Percentiles rank a stretch among this genome's conserved stretches.
These are phyloP conservation scores for Edolisoma coerulescens DNA, from an alignment of 2,113 vertebrate species.

Conservation along the genomic window DNA sequence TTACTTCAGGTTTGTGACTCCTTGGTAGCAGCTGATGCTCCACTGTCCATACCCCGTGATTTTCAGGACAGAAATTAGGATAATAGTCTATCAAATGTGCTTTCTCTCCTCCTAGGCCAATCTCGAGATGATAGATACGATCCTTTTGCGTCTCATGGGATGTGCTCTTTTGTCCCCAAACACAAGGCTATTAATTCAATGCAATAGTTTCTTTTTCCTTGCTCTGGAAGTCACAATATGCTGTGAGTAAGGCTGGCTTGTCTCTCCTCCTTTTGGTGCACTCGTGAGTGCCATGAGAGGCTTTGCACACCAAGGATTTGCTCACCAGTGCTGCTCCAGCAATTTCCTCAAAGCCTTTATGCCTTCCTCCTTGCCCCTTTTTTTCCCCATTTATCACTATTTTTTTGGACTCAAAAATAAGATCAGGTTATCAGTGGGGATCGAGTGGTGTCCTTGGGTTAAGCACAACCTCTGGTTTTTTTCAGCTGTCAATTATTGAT, in stretches of 20 bases:
- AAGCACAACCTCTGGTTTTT: not conserved
- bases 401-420: not conserved
- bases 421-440: not conserved
- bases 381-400: not conserved
- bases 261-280: not conserved
- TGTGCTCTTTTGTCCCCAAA: not conserved
- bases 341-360: not conserved
- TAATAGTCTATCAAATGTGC: constrained; percentile 39
- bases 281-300: not conserved
- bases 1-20: not conserved
- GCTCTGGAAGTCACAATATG: not conserved
- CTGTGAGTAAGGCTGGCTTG: not conserved
- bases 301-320: not conserved
- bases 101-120: not conserved
- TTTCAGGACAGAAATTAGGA: constrained; percentile 44
- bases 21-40: not conserved
- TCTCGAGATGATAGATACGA: not conserved
- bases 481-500: not conserved
- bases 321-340: not conserved
- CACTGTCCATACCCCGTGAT: not conserved
- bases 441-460: not conserved
- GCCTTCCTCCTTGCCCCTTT: not conserved
- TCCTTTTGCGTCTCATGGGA: not conserved
- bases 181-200: not conserved
- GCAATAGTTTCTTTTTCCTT: not conserved